Base-by-base conservation (phyloP, 2,113 vertebrate genomes). In the Rhinoderma darwinii region DNA sequence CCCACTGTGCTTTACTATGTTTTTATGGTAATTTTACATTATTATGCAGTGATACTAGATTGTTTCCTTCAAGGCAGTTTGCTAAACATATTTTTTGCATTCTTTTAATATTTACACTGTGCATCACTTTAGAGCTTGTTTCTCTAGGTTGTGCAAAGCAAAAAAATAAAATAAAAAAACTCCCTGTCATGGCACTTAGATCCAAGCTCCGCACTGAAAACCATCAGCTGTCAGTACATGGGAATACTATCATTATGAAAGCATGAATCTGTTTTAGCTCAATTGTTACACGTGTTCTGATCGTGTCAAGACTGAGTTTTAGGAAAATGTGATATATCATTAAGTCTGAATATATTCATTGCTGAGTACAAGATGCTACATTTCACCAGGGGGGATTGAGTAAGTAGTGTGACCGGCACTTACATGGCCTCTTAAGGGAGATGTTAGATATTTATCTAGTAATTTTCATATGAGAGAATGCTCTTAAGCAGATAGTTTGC, bases 261-360 rank as follows among this genome's bases (percentile, higher is more conserved):
- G 25, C 25, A 12, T 15, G n/a, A 27, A 44, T 43, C 41, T 15
- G 41, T 30, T 44, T 75, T 30, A 27, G 73, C 73, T 30, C 22
- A 6, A 30, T 75, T 44, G 25, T 75, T 44, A 44, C 73, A 75
- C 14, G 25, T 44, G 73, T 73, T 73, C 37, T 73, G 70, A 73
- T 39, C 35, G 37, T n/a, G 37, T 73, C 70, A 73, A 18, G 68
- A 3, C 37, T 39, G 37, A 41, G 25, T 11, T 47, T 27, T 37
- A 27, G 25, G 10, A 75, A 20, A 47, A 74, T 43, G 39, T 43
- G 22, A 75, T 75, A 27, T 75, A n/a, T 75, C 25, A 75, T 47
- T 75, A 44, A 27, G n/a, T 41, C 41, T 44, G 73, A 44, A 47
- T 75, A 27, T 75, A 44, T 75, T 75, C 73, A 75, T 75, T 75